Evolutionary conservation across 2,888 invertebrate genomes (phyloP).

Genomic region (Tetragonisca angustula): DNA sequence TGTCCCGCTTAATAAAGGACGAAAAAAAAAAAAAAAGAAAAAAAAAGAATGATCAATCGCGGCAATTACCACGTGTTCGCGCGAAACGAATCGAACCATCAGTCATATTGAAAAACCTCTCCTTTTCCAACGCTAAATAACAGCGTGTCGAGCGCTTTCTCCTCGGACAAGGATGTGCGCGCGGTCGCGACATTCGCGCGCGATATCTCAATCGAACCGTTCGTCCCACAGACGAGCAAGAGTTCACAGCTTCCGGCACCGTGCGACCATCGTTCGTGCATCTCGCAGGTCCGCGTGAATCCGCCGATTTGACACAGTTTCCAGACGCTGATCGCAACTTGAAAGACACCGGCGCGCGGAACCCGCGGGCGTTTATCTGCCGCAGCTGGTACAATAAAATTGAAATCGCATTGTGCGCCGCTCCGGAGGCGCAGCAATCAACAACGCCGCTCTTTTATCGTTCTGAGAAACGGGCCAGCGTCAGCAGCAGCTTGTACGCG

Average conservation of each 20-base stretch:
- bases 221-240: slow-evolving; percentile 2
- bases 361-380: slow-evolving; percentile 70
- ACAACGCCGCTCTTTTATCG: slow-evolving; percentile 77
- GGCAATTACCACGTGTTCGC: neutral
- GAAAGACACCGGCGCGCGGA: slow-evolving; percentile 75
- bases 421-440: slow-evolving; percentile 72
- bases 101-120: neutral
- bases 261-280: neutral
- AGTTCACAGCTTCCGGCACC: slow-evolving; percentile 13
- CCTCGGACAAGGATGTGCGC: neutral
- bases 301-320: slow-evolving; percentile 78
- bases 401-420: slow-evolving; percentile 77
- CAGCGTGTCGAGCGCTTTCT: neutral
- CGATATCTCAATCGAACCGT: slow-evolving; percentile 33
- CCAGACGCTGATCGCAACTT: slow-evolving; percentile 71
- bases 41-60: neutral
- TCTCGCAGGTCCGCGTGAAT: slow-evolving; percentile 26
- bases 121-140: neutral
- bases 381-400: slow-evolving; percentile 81
- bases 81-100: neutral
- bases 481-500: slow-evolving; percentile 25
- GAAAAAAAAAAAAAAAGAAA: no score
- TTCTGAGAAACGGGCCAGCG: slow-evolving; percentile 70
- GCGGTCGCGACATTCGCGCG: slow-evolving; percentile 26
- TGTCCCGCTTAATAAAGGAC: neutral